Conservation (phyloP, 92 coral and sea anemone species). For the Paramuricea clavata region DNA sequence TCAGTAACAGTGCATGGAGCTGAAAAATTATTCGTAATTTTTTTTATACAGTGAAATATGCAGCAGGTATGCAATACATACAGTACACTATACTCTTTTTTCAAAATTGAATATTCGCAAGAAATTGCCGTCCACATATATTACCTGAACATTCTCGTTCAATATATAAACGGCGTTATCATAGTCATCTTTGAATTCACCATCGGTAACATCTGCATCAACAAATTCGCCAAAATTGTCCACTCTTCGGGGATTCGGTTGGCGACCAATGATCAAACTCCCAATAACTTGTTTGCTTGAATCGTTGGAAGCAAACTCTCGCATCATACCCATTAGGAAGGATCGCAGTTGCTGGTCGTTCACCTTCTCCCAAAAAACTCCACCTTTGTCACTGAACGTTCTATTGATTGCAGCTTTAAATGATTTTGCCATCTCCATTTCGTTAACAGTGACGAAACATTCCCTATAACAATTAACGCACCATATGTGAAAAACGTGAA, state of each 20-base stretch:
- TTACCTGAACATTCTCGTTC: constrained; percentile 40
- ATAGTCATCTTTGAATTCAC: not conserved
- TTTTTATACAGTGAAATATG: too few species aligned
- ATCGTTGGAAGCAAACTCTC: not conserved
- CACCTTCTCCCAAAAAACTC: constrained; percentile 33
- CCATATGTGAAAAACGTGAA: not conserved
- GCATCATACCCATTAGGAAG: constrained; percentile 1
- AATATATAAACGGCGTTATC: constrained; percentile 45
- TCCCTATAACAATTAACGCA: not conserved
- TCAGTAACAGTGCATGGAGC: too few species aligned
- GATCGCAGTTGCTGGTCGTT: constrained; percentile 20
- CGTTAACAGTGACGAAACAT: constrained; percentile 31
- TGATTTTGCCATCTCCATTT: constrained; percentile 16
- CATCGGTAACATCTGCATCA: not conserved
- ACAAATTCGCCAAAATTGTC: not conserved
- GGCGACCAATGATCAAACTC: constrained; percentile 31
- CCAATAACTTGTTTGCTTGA: not conserved
- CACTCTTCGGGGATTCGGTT: not conserved
- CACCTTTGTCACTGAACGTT: constrained; percentile 8
- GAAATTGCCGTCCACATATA: too few species aligned
- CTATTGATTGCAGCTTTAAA: constrained; percentile 46
- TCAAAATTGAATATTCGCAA: too few species aligned
- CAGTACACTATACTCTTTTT: too few species aligned
- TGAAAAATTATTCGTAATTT: too few species aligned
- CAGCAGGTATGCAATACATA: too few species aligned